Evolutionary conservation across 2,797 vertebrate species (phyloP).

Genomic region (Rhodeus uyekii): DNA sequence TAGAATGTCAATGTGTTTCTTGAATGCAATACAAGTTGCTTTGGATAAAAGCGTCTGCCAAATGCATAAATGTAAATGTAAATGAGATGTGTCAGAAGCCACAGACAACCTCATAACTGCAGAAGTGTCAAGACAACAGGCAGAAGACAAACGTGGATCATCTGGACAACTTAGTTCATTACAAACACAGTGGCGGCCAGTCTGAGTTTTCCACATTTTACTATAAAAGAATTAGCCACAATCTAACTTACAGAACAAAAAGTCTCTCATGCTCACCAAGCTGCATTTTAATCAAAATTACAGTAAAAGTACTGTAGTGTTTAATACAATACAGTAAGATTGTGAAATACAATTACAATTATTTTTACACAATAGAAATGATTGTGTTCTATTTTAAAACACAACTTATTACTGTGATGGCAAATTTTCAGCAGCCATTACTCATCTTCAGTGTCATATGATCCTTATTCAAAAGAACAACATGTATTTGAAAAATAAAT

Average conservation of each 20-base stretch:
- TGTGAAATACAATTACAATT: background rate
- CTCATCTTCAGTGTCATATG: background rate
- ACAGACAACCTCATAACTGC: slow-evolving; percentile 17
- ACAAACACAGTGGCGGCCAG: background rate
- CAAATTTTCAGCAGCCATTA: background rate
- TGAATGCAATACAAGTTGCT: too few species aligned
- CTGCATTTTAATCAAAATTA: background rate
- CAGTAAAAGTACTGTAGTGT: background rate
- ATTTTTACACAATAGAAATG: background rate
- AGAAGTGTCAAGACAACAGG: background rate
- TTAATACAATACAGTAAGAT: background rate
- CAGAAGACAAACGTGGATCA: background rate
- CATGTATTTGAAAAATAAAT: background rate
- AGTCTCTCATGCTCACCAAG: background rate
- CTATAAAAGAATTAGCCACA: background rate
- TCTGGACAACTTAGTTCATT: background rate
- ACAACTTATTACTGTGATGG: background rate
- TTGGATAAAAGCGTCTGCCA: too few species aligned
- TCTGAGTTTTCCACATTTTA: background rate
- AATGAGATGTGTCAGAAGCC: too few species aligned
- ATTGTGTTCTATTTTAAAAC: background rate
- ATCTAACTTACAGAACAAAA: background rate
- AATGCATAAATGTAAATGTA: too few species aligned
- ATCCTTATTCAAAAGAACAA: background rate
- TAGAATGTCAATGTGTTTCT: too few species aligned